Evolutionary conservation across 2,113 vertebrate species (phyloP), one percentile per base, ranked within the genome.

Genomic region (Corythaixoides concolor): DNA sequence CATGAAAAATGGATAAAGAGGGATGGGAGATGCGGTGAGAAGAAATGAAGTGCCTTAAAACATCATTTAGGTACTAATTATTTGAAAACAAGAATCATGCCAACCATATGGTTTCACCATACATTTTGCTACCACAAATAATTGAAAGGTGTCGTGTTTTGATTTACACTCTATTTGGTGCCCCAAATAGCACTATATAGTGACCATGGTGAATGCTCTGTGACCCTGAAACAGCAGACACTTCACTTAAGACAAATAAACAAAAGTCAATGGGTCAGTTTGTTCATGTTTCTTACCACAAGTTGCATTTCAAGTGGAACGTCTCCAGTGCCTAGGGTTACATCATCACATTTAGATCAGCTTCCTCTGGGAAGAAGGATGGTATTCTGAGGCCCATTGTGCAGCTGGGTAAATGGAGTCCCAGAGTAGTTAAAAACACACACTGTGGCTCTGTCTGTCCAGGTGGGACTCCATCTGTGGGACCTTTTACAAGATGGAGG

Each of bases 201-300:
- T 32, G 41, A 85, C 78, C 0, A 6, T 21, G 67, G 81, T 79
- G 50, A 85, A 85, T 55, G 45, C 26, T 82, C 32, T 50, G 18
- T 85, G 89, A 91, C 73, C 49, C 73, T 72, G 81, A 85, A 85
- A 53, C 13, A 84, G 86, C 28, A 89, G 66, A 82, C 20, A 21
- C 43, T 86, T 79, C 72, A 74, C 59, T 79, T 89, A 85, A 90
- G 53, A 72, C 30, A 93, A 91, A 91, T 63, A 97, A 93, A 66
- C 84, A 94, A 43, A 91, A 89, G 62, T 76, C 60, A 91, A 8
- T 87, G 37, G 27, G 41, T 43, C 9, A 2, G 3, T 89, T 94
- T 89, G 58, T 89, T 75, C 87, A 60, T 43, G 24, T 69, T 94
- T 90, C 62, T 89, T 82, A 82, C 77, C 41, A 28, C 66, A 84